These are phyloP conservation scores for Amphiprion clarkii DNA, from an alignment of 2,797 vertebrate genomes.

Conservation along the genomic window DNA sequence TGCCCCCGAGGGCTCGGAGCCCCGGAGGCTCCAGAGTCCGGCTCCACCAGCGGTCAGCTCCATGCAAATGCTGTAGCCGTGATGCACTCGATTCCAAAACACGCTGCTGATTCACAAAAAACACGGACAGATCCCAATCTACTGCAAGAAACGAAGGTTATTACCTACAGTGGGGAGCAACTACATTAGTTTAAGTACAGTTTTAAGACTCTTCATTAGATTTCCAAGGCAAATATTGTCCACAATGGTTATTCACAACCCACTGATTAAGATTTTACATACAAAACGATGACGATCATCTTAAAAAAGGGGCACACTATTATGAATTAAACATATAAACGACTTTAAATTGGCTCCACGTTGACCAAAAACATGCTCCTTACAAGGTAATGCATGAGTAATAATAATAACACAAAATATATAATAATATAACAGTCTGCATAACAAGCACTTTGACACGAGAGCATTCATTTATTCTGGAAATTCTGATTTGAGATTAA, in stretches of 20 bases:
- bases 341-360: background rate
- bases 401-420: background rate
- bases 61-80: background rate
- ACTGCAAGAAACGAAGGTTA: too few species aligned
- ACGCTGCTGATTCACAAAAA: background rate
- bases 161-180: too few species aligned
- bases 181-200: background rate
- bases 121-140: background rate
- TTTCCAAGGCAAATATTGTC: background rate
- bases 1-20: constrained; percentile 59
- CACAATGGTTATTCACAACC: background rate
- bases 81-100: background rate
- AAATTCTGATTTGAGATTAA: background rate
- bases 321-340: constrained; percentile 1
- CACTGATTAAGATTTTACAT: too few species aligned
- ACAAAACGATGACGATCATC: background rate
- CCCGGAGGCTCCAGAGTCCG: constrained; percentile 34
- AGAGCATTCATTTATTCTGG: background rate
- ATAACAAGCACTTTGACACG: background rate
- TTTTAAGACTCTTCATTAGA: background rate
- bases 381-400: background rate
- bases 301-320: background rate
- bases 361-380: background rate
- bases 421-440: background rate
- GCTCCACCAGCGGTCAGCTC: constrained; percentile 13